Evolutionary conservation across 1,140 invertebrate species (phyloP).

Genomic region (Dryas iulia): DNA sequence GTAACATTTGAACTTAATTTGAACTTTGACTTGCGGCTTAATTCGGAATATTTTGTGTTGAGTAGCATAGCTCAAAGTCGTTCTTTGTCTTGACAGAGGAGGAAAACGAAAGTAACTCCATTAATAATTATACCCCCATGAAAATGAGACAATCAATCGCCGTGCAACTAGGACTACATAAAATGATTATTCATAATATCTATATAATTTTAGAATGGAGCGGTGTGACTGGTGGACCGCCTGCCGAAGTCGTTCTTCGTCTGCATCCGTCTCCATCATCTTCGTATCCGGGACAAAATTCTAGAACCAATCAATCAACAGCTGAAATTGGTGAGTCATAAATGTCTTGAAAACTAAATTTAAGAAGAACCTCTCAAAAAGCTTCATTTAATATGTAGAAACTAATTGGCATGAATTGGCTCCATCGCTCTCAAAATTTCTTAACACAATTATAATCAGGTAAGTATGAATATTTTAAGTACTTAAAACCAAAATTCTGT

Average conservation of each 20-base stretch:
- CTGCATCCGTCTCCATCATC: conserved; percentile 55
- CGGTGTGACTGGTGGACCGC: conserved; percentile 65
- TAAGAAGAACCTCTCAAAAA: neutral
- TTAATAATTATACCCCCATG: too few species aligned
- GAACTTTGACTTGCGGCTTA: too few species aligned
- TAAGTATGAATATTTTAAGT: neutral
- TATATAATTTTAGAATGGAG: conserved; percentile 62
- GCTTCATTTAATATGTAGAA: neutral
- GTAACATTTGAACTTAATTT: too few species aligned
- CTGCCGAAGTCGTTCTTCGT: conserved; percentile 63
- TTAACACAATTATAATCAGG: neutral
- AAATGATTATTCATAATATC: neutral
- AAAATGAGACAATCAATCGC: too few species aligned
- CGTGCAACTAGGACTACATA: neutral
- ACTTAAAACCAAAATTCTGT: neutral
- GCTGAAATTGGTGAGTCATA: conserved; percentile 35
- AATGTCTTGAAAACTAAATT: neutral
- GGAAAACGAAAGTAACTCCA: too few species aligned
- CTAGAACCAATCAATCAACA: conserved; percentile 44
- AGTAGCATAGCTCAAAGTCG: too few species aligned
- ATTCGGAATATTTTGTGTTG: too few species aligned
- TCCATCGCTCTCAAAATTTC: conserved; percentile 4
- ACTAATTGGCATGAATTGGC: neutral
- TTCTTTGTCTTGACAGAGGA: too few species aligned
- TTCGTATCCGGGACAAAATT: conserved; percentile 30